These are phyloP conservation scores for Paraplagusia blochii DNA, from an alignment of 2,113 vertebrate genomes.

Conservation along the genomic window DNA sequence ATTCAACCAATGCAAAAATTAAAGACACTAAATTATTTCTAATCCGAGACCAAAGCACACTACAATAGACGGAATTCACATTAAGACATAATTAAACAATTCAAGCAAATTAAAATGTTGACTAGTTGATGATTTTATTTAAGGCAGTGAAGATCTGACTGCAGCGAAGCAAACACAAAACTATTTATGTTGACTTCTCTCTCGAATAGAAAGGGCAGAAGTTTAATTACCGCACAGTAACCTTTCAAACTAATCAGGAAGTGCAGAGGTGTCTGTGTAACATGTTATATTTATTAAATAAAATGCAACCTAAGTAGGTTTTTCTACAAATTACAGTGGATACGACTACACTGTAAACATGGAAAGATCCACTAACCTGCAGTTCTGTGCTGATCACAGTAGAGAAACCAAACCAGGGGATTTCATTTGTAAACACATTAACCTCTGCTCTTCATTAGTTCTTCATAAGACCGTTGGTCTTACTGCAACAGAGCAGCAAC, in stretches of 20 bases:
- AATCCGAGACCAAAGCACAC: no score
- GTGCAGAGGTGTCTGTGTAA: not conserved
- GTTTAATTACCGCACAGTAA: not conserved
- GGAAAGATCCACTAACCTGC: conserved; percentile 25
- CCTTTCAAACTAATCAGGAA: not conserved
- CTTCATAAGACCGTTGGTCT: not conserved
- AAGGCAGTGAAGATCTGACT: not conserved
- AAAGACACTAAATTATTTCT: no score
- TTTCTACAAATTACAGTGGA: not conserved
- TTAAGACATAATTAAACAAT: no score
- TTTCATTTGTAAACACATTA: conserved; percentile 8
- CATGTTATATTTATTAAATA: not conserved
- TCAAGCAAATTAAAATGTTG: no score
- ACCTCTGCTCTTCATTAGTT: conserved; percentile 3
- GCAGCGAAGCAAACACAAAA: not conserved
- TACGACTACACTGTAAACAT: conserved; percentile 10
- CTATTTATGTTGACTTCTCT: not conserved
- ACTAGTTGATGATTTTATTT: no score
- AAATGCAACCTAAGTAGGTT: not conserved
- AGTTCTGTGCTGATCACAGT: no score
- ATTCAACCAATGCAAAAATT: no score
- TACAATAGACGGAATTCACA: no score
- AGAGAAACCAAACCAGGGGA: no score
- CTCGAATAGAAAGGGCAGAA: not conserved
- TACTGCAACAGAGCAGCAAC: no score